phyloP scores from a whole-genome alignment of 2,113 vertebrate species.

The Peromyscus polionotus region DNA sequence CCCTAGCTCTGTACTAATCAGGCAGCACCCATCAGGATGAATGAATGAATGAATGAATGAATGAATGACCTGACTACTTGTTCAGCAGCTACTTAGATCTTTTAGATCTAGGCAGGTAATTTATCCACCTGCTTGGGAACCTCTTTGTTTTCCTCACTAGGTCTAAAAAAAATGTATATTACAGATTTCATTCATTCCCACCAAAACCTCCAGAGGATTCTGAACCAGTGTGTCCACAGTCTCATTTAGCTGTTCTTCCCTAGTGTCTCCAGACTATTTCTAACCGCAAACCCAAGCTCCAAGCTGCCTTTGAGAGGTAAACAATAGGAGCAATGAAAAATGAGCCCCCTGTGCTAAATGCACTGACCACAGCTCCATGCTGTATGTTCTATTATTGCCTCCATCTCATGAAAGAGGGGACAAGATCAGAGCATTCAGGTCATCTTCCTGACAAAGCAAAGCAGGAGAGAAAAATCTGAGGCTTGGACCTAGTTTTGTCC shows the following conservation, averaged over 20 bases:
- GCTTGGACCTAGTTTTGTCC: neutral
- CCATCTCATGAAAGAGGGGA: neutral
- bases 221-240: neutral
- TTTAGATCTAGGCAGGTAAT: neutral
- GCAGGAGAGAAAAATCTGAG: neutral
- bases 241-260: neutral
- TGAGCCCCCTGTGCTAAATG: neutral
- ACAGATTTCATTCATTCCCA: neutral
- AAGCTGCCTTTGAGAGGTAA: neutral
- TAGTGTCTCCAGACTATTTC: neutral
- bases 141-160: neutral
- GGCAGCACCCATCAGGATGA: neutral
- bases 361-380: rapidly evolving
- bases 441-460: neutral
- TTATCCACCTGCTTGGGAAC: neutral
- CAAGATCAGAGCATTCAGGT: neutral
- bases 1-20: neutral
- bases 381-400: neutral
- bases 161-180: neutral
- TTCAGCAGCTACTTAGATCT: neutral
- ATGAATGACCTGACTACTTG: neutral
- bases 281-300: neutral
- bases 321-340: neutral
- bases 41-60: neutral
- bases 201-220: neutral